Conservation (phyloP, 2,888 invertebrate species). For the Rhabditophanes sp. region DNA sequence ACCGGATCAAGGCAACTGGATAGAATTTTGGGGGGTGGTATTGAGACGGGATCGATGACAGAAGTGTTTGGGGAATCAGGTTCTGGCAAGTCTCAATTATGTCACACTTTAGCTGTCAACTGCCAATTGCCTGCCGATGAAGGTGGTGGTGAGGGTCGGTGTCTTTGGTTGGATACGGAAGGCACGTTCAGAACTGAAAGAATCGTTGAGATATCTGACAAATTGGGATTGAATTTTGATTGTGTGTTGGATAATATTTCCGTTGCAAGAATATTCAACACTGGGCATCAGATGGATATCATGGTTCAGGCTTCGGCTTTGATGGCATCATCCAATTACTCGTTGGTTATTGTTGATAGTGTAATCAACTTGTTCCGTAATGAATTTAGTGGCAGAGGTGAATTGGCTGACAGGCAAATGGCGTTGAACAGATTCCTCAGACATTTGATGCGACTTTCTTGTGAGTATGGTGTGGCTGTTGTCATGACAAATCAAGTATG, state of each 20-base stretch:
- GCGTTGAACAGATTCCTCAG: slow-evolving; percentile 82
- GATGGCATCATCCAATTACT: slow-evolving; percentile 82
- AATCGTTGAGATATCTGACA: slow-evolving; percentile 65
- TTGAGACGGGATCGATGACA: slow-evolving; percentile 94
- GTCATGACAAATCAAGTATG: slow-evolving; percentile 98
- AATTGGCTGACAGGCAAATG: slow-evolving; percentile 76
- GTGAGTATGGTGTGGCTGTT: slow-evolving; percentile 94
- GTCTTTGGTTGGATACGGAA: slow-evolving; percentile 93
- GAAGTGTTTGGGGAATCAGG: slow-evolving; percentile 96
- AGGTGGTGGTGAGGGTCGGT: slow-evolving; percentile 97
- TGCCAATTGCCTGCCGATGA: slow-evolving; percentile 91
- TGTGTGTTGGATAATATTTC: slow-evolving; percentile 92
- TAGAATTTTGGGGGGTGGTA: slow-evolving; percentile 55
- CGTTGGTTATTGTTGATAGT: slow-evolving; percentile 84
- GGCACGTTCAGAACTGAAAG: slow-evolving; percentile 92
- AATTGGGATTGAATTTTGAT: too few species aligned
- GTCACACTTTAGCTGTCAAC: slow-evolving; percentile 88
- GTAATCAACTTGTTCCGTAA: slow-evolving; percentile 66
- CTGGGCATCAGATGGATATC: slow-evolving; percentile 85
- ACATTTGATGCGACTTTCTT: slow-evolving; percentile 66
- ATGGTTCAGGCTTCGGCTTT: slow-evolving; percentile 81
- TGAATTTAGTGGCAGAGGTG: slow-evolving; percentile 86
- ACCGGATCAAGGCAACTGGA: slow-evolving; percentile 55
- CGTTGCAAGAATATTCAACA: slow-evolving; percentile 85
- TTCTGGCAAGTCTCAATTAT: slow-evolving; percentile 89